Conservation (phyloP, 2,113 vertebrate genomes). For the Epinephelus fuscoguttatus region DNA sequence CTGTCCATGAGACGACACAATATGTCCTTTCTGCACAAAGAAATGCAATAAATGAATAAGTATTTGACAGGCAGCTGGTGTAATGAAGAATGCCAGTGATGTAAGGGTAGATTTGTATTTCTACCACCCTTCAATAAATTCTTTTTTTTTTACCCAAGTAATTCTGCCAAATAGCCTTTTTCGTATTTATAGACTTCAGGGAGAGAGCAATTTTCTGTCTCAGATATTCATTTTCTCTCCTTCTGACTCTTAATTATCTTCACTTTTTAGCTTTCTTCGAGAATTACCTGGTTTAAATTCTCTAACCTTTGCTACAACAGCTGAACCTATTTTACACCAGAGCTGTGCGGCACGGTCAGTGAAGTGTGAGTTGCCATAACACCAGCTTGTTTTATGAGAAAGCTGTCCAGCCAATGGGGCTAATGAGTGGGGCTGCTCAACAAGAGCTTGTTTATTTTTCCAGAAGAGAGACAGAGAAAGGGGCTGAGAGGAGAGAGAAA, state of each 20-base stretch:
- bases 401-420: constrained; percentile 47
- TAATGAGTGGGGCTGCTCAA: constrained; percentile 55
- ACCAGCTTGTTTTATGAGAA: constrained; percentile 46
- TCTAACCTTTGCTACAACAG: constrained; percentile 14
- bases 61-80: constrained; percentile 24
- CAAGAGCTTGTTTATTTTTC: constrained; percentile 72
- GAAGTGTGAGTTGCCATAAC: constrained; percentile 57
- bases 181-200: neutral
- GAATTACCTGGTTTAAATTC: neutral
- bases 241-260: neutral
- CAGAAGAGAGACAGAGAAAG: constrained; percentile 25
- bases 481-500: constrained; percentile 11
- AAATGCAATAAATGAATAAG: constrained; percentile 49
- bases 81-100: constrained; percentile 33
- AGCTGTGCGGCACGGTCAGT: constrained; percentile 2
- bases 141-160: neutral
- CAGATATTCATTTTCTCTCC: neutral
- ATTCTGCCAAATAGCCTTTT: neutral
- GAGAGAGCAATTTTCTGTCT: neutral
- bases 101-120: constrained; percentile 19
- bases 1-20: constrained; percentile 41
- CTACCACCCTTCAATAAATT: constrained; percentile 4
- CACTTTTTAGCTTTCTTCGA: constrained; percentile 3
- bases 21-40: constrained; percentile 53
- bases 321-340: neutral